phyloP scores from a whole-genome alignment of 2,113 vertebrate genomes.

The Perca schrenkii region DNA sequence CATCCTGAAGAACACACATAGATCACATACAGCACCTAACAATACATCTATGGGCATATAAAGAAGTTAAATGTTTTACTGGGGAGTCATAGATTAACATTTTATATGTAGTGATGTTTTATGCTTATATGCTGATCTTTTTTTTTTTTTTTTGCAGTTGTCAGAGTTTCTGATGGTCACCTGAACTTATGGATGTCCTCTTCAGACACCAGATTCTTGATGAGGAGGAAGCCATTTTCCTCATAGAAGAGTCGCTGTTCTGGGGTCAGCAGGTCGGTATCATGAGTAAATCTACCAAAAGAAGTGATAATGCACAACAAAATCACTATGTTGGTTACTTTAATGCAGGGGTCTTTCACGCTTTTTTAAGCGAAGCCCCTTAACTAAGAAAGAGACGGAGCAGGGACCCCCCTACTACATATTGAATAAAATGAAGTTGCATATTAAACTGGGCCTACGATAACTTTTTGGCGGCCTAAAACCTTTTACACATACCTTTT shows the following conservation, averaged over 20 bases:
- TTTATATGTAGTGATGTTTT: neutral
- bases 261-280: slow-evolving; percentile 84
- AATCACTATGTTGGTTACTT: neutral
- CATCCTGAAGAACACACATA: slow-evolving; percentile 72
- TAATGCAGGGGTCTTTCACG: too few relatives aligned
- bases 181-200: slow-evolving; percentile 89
- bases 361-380: too few relatives aligned
- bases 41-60: neutral
- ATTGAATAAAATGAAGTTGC: too few relatives aligned
- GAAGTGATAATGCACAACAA: neutral
- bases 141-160: neutral
- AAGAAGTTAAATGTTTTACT: neutral
- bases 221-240: slow-evolving; percentile 91
- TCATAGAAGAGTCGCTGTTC: slow-evolving; percentile 92
- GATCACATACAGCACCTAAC: neutral
- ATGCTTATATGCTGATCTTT: too few relatives aligned
- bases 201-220: slow-evolving; percentile 89
- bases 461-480: too few relatives aligned
- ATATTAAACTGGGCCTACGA: too few relatives aligned
- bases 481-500: too few relatives aligned
- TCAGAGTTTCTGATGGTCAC: slow-evolving; percentile 67
- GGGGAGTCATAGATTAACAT: neutral
- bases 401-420: too few relatives aligned
- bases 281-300: slow-evolving; percentile 86
- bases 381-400: too few relatives aligned